These are phyloP conservation scores for Myioborus melanocephalus DNA, from an alignment of 2,797 vertebrate species.

Conservation along the genomic window DNA sequence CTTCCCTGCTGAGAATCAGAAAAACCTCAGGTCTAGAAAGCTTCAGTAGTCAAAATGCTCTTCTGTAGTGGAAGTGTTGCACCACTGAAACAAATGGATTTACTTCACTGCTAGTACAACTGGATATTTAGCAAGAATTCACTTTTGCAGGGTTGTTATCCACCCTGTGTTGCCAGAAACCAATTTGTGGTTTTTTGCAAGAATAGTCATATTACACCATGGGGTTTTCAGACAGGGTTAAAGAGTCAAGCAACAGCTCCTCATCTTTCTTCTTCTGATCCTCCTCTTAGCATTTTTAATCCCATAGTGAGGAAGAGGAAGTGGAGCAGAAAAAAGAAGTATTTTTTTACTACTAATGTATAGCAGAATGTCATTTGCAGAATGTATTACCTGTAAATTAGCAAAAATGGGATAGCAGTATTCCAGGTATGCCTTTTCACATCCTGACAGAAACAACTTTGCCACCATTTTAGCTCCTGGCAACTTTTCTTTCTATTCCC, in stretches of 20 bases:
- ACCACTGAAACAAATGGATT: neutral
- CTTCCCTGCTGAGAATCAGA: neutral
- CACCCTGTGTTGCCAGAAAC: neutral
- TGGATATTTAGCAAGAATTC: neutral
- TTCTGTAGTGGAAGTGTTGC: neutral
- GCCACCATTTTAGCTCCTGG: neutral
- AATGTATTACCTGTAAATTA: neutral
- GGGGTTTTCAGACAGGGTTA: neutral
- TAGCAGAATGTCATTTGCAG: neutral
- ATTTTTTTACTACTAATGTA: neutral
- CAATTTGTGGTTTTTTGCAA: neutral
- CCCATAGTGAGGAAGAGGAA: neutral
- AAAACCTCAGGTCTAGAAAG: neutral
- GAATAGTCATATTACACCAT: neutral
- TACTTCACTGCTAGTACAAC: neutral
- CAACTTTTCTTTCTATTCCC: neutral
- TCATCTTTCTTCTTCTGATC: slow-evolving; percentile 18
- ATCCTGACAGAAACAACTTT: neutral
- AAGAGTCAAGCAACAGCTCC: slow-evolving; percentile 12
- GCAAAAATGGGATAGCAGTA: neutral
- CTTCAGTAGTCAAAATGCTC: neutral
- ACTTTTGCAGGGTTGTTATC: neutral
- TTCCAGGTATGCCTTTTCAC: neutral
- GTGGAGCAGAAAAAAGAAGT: neutral
- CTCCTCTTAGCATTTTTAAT: neutral